These are phyloP conservation scores for Artemisiospiza belli DNA, from an alignment of 2,113 vertebrate species.

Conservation along the genomic window DNA sequence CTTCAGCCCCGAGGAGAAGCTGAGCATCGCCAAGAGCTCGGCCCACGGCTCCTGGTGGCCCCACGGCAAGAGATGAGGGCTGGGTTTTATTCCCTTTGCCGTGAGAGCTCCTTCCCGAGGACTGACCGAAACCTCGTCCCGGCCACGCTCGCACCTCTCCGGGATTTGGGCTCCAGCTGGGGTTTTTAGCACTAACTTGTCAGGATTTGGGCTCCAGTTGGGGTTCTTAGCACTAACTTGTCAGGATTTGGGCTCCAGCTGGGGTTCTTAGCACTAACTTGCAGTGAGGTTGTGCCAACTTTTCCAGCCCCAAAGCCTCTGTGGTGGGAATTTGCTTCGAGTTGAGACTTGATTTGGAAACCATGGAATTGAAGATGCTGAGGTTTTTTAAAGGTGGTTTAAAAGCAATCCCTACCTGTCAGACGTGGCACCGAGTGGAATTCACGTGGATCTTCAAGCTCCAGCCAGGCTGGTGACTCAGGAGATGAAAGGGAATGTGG, in stretches of 20 bases:
- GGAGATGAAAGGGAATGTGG: neutral
- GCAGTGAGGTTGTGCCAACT: neutral
- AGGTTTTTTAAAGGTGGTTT: neutral
- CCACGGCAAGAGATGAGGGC: conserved; percentile 76
- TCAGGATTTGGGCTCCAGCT: too few species aligned
- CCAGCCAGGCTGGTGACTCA: neutral
- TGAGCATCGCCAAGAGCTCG: conserved; percentile 76
- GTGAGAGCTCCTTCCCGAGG: accelerated
- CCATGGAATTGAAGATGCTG: neutral
- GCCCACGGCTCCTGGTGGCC: conserved; percentile 85
- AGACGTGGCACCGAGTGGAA: neutral
- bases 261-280: accelerated
- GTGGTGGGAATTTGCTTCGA: neutral
- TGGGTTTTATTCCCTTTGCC: accelerated
- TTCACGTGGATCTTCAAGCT: neutral
- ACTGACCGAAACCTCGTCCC: neutral
- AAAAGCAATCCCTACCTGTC: neutral
- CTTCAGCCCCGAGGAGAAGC: conserved; percentile 92
- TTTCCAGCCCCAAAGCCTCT: neutral
- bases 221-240: accelerated
- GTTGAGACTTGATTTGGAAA: neutral
- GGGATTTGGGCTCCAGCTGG: accelerated
- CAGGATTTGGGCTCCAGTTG: accelerated
- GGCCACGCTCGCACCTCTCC: accelerated
- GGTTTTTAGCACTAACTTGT: accelerated